Conservation (phyloP, 2,888 invertebrate species). For the Morinoia aosen region DNA sequence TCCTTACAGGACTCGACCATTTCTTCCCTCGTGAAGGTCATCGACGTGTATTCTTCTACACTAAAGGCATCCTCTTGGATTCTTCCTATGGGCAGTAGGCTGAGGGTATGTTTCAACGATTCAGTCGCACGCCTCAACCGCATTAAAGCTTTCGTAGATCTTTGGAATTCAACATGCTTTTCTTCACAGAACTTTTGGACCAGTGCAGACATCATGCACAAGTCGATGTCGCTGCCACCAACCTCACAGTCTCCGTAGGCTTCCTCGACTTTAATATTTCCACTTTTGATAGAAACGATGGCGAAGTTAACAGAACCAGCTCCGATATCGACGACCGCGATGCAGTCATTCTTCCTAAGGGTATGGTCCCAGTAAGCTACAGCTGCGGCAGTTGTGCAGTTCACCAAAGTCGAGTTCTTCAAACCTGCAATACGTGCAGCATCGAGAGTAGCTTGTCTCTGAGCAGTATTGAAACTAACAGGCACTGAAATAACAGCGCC, state of each 20-base stretch:
- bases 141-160: background rate
- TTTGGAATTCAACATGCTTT: background rate
- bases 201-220: background rate
- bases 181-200: background rate
- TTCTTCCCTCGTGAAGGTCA: background rate
- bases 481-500: background rate
- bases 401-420: background rate
- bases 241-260: background rate
- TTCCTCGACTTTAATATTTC: background rate
- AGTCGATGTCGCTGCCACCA: background rate
- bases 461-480: background rate
- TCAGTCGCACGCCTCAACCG: background rate
- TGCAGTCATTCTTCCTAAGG: background rate
- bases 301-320: background rate
- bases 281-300: background rate
- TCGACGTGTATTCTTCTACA: background rate
- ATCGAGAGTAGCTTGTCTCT: conserved; percentile 23
- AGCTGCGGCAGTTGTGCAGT: background rate
- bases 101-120: background rate
- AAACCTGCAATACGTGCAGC: background rate
- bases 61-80: background rate
- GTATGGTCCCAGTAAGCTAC: background rate
- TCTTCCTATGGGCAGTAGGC: background rate
- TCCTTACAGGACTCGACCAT: background rate
- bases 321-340: background rate